A percentile compares a stretch with the other conserved stretches of the same genome.
Evolutionary conservation across 2,797 vertebrate genomes (phyloP).

Genomic region (Ambastaia sidthimunki): DNA sequence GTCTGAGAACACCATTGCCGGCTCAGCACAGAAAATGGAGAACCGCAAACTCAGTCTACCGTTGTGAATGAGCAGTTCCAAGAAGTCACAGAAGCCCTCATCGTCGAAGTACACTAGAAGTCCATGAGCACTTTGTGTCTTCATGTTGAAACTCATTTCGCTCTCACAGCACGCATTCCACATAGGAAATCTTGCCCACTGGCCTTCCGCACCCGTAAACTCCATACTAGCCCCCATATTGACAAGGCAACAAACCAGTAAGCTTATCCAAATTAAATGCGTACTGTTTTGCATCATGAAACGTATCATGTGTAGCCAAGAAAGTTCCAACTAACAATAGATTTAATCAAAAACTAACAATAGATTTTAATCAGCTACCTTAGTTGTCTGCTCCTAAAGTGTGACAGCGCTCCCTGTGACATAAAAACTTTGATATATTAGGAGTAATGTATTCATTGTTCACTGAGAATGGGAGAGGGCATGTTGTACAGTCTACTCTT

Average conservation of each 20-base stretch:
- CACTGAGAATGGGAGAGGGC: constrained; percentile 31
- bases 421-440: constrained; percentile 44
- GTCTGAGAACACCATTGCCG: constrained; percentile 89
- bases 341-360: constrained; percentile 45
- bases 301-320: constrained; percentile 62
- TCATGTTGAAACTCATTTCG: constrained; percentile 98
- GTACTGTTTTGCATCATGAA: constrained; percentile 67
- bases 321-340: constrained; percentile 12
- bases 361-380: constrained; percentile 10
- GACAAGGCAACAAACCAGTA: constrained; percentile 86
- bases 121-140: constrained; percentile 94
- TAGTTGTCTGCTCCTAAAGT: constrained; percentile 49
- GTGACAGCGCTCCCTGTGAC: constrained; percentile 40
- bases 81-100: constrained; percentile 97
- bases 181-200: constrained; percentile 98
- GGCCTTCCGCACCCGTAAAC: constrained; percentile 93
- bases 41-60: constrained; percentile 95
- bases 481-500: constrained; percentile 35
- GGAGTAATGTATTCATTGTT: constrained; percentile 55
- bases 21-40: constrained; percentile 97
- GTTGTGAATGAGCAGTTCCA: constrained; percentile 94
- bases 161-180: constrained; percentile 99
- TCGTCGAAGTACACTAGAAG: constrained; percentile 97
- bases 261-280: constrained; percentile 82
- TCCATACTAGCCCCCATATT: constrained; percentile 89